phyloP scores from a whole-genome alignment of 1,140 invertebrate genomes.

The Aradophagus sp. region DNA sequence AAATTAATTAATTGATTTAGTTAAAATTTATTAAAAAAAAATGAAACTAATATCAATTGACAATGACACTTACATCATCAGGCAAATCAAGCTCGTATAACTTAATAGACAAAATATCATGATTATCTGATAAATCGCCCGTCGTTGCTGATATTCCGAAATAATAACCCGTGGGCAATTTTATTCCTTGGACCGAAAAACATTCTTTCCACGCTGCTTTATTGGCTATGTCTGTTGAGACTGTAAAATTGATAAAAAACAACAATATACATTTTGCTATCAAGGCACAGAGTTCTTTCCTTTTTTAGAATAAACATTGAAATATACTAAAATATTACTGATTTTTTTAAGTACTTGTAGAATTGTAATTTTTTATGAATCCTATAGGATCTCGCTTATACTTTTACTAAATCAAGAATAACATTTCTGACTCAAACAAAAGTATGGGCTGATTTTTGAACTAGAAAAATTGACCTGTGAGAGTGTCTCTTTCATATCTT shows the following conservation, averaged over 20 bases:
- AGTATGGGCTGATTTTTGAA: no score
- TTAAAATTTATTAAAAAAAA: no score
- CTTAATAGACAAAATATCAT: conserved; percentile 95
- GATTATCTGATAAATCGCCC: conserved; percentile 97
- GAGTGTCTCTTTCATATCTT: conserved; percentile 90
- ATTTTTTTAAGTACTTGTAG: no score
- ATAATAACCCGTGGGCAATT: conserved; percentile 95
- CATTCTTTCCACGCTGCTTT: conserved; percentile 96
- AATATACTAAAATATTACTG: no score
- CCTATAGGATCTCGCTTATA: no score
- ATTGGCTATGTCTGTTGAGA: conserved; percentile 93
- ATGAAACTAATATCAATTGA: no score
- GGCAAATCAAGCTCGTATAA: conserved; percentile 90
- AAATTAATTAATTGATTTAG: neutral
- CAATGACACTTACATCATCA: conserved; percentile 78
- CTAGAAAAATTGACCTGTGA: conserved; percentile 82
- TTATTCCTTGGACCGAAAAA: conserved; percentile 90
- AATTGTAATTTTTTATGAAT: no score
- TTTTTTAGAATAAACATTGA: no score
- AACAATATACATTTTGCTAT: no score
- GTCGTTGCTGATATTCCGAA: conserved; percentile 97
- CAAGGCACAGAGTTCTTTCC: no score
- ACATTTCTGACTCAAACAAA: no score
- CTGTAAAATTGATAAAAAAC: conserved; percentile 72
- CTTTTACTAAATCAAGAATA: no score